Evolutionary conservation across 1,140 invertebrate species (phyloP), one percentile per base, ranked within the genome.

Genomic region (Aradophagus sp.): DNA sequence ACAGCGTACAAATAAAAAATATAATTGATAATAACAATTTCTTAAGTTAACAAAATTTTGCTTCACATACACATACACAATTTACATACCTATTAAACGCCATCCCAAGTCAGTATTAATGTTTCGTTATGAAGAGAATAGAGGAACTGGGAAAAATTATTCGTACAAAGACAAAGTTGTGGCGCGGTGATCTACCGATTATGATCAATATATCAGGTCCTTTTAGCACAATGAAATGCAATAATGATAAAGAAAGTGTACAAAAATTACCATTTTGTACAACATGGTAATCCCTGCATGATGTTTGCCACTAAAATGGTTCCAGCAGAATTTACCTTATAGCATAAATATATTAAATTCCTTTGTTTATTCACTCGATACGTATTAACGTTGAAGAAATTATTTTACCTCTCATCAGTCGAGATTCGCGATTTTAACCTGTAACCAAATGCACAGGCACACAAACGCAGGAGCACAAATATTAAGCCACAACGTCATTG

Each of bases 251-350:
- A 12, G n/a, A 11, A 2, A 16, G 32, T 32, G 7, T 10, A 27
- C 15, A 23, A 4, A 8, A 23, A 5, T 38, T 52, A 53, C 50
- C 50, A 55, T 55, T 55, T 55, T 55, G 52, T 35, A 56, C 53
- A 23, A 56, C 53, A 56, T 56, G 53, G 53, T 44, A 42, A 56
- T 45, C 14, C 48, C 15, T 39, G 34, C 48, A 52, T 50, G 34
- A 34, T 2, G 5, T 44, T 10, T 32, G 20, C 14, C 27, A 19
- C n/a, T 5, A 32, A 48, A 23, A 14, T 48, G 31, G 32, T 48
- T 27, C 34, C 34, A 6, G 5, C n/a, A n/a, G 4, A 23, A 23
- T 23, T 23, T 23, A 23, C 8, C 8, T 23, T 8, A 23, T 5
- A 23, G 4, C 8, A 23, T 23, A 23, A 8, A 23, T n/a, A n/a